Percentiles rank a stretch among this genome's conserved stretches.
phyloP scores from a whole-genome alignment of 2,888 invertebrate species.

The Chalcis sispes region DNA sequence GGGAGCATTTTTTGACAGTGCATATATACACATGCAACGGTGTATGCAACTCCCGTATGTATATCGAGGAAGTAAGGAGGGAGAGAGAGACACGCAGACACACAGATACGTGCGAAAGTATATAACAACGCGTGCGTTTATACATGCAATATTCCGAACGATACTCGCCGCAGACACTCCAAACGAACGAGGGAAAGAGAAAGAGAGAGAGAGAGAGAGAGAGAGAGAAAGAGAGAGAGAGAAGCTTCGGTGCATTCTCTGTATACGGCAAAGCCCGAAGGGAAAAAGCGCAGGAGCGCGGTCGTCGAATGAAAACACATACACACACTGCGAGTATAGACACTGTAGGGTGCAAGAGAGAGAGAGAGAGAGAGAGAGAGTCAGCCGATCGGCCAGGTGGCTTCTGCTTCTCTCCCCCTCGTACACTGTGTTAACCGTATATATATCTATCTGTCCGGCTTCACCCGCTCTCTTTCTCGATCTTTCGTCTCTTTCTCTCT shows the following conservation, averaged over 20 bases:
- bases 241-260: no score
- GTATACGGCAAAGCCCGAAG: neutral
- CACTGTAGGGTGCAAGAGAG: no score
- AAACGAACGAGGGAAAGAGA: slow-evolving; percentile 8
- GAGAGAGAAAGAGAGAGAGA: no score
- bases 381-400: slow-evolving; percentile 47
- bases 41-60: no score
- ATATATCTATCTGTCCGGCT: neutral
- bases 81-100: neutral
- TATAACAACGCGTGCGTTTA: neutral
- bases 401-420: slow-evolving; percentile 50
- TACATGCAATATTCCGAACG: slow-evolving; percentile 19
- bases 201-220: no score
- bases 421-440: slow-evolving; percentile 19
- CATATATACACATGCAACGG: neutral
- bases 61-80: neutral
- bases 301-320: slow-evolving; percentile 48
- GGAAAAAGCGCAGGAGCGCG: slow-evolving; percentile 11
- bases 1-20: slow-evolving; percentile 7
- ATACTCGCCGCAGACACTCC: slow-evolving; percentile 40
- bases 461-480: no score
- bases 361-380: slow-evolving; percentile 26
- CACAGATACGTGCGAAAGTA: neutral
- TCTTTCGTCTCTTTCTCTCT: no score
- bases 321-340: no score